These are phyloP conservation scores for Natator depressus DNA, from an alignment of 2,113 vertebrate genomes.

Conservation along the genomic window DNA sequence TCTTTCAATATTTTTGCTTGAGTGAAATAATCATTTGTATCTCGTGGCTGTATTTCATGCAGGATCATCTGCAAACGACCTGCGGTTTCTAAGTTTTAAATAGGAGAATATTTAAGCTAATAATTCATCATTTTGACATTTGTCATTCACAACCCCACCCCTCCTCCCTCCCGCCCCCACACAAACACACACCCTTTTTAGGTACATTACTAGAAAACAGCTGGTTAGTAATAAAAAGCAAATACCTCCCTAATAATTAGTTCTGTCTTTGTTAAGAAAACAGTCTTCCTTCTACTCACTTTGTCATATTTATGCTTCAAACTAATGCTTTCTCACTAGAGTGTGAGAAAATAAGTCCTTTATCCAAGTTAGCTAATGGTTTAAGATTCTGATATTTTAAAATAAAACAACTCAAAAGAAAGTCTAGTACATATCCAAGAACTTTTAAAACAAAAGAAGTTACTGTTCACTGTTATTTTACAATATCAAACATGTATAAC, in stretches of 20 bases:
- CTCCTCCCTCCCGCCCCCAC: neutral
- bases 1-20: constrained; percentile 85
- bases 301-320: neutral
- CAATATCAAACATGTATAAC: too few species aligned
- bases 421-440: neutral
- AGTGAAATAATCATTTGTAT: constrained; percentile 93
- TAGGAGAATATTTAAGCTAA: neutral
- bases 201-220: neutral
- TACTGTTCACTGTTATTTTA: too few species aligned
- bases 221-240: neutral
- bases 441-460: neutral
- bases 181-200: neutral
- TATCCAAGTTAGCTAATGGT: neutral
- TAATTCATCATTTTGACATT: neutral
- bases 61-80: constrained; percentile 88
- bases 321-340: neutral
- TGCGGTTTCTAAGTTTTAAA: constrained; percentile 80
- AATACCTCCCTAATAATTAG: neutral
- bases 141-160: neutral
- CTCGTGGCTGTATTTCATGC: constrained; percentile 92
- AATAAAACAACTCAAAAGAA: neutral
- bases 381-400: neutral
- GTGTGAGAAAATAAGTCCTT: neutral
- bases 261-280: neutral
- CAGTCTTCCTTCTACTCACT: neutral